These are phyloP conservation scores for Brachionichthys hirsutus DNA, from an alignment of 2,113 vertebrate genomes.

Conservation along the genomic window DNA sequence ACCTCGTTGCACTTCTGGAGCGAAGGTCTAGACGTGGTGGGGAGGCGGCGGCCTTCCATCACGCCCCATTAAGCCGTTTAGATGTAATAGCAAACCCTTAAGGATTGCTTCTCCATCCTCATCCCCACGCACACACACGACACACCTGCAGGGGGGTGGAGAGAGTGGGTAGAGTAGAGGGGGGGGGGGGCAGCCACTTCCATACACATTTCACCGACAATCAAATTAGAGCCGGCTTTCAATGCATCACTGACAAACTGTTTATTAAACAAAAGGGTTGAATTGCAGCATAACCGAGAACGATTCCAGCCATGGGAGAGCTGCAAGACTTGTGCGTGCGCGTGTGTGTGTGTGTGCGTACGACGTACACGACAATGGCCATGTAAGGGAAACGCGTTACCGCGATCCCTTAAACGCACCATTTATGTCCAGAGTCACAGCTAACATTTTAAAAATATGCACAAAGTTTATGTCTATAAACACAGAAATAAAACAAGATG, in stretches of 20 bases:
- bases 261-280: conserved; percentile 79
- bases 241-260: conserved; percentile 79
- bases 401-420: conserved; percentile 6
- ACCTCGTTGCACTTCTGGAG: conserved; percentile 60
- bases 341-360: conserved; percentile 14
- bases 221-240: conserved; percentile 70
- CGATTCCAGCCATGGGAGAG: conserved; percentile 33
- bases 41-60: conserved; percentile 65
- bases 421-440: conserved; percentile 34
- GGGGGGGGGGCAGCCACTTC: conserved; percentile 43
- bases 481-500: conserved; percentile 18
- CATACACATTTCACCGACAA: conserved; percentile 63
- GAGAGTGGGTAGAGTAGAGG: too few relatives aligned
- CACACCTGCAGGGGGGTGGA: conserved; percentile 44
- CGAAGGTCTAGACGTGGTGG: conserved; percentile 52
- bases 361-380: neutral
- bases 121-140: conserved; percentile 21
- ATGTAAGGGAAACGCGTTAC: conserved; percentile 34
- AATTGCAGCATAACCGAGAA: conserved; percentile 66
- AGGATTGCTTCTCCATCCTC: conserved; percentile 49
- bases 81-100: conserved; percentile 74
- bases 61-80: conserved; percentile 67
- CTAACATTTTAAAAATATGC: neutral
- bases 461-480: conserved; percentile 14
- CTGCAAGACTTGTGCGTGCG: neutral